Percentiles rank a stretch among this genome's conserved stretches.
phyloP scores from a whole-genome alignment of 2,888 invertebrate species.

The Zele albiditarsus region DNA sequence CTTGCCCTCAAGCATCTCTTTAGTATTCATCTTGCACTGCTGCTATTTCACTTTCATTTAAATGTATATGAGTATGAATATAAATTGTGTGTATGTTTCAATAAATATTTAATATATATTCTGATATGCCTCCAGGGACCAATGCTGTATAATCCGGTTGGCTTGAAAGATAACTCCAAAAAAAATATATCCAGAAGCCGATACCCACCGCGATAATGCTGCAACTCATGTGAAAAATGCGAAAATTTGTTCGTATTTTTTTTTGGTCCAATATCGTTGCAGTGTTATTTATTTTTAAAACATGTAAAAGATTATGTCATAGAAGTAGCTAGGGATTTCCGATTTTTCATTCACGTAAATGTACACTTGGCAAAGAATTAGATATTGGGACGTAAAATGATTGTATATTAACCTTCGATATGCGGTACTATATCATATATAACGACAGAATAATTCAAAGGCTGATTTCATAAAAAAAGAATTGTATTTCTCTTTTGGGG shows the following conservation, averaged over 20 bases:
- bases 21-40: conserved; percentile 14
- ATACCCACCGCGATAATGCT: conserved; percentile 65
- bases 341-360: conserved; percentile 9
- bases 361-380: not conserved
- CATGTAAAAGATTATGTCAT: not conserved
- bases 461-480: conserved; percentile 23
- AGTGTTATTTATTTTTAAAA: not conserved
- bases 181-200: conserved; percentile 60
- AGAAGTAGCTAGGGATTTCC: not conserved
- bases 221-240: not conserved
- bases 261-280: not conserved
- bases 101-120: not conserved
- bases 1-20: conserved; percentile 1
- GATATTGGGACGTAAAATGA: not conserved
- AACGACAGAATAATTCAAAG: conserved; percentile 18
- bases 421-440: not conserved
- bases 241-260: not conserved
- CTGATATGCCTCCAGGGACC: conserved; percentile 62
- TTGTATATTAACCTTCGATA: conserved; percentile 20
- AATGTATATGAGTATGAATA: conserved; percentile 1
- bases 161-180: conserved; percentile 63
- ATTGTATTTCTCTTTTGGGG: not conserved
- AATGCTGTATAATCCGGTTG: conserved; percentile 68
- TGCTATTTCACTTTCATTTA: not conserved
- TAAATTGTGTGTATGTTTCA: not conserved